Evolutionary conservation across 2,797 vertebrate genomes (phyloP).

Genomic region (Threskiornis aethiopicus): DNA sequence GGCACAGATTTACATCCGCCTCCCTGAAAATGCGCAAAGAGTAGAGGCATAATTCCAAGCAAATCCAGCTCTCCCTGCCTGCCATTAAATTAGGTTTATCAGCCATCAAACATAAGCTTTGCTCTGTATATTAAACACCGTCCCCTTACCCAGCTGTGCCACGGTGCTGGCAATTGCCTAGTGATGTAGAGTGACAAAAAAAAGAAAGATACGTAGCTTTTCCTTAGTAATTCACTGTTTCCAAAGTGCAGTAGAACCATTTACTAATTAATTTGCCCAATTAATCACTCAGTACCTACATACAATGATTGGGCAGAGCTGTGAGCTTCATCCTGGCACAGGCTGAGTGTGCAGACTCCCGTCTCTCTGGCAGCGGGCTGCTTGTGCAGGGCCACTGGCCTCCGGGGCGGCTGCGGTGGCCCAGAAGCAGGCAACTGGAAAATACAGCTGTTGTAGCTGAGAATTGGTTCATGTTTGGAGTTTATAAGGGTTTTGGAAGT

Average conservation of each 20-base stretch:
- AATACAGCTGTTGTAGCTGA: not conserved
- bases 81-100: not conserved
- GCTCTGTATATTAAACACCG: not conserved
- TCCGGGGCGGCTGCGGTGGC: not conserved
- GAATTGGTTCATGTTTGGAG: not conserved
- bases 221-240: not conserved
- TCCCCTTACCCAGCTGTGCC: rapidly evolving
- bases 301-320: not conserved
- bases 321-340: not conserved
- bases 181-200: not conserved
- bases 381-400: not conserved
- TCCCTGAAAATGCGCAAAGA: not conserved
- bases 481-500: not conserved
- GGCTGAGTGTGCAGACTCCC: not conserved
- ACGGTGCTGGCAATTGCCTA: not conserved
- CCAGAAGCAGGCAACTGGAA: not conserved
- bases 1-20: not conserved
- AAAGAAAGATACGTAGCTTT: not conserved
- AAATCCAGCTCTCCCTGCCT: not conserved
- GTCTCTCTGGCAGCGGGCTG: not conserved
- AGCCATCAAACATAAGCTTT: not conserved
- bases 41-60: not conserved
- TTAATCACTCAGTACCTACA: not conserved
- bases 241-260: not conserved
- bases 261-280: not conserved